These are phyloP conservation scores for Raja brachyura DNA, from an alignment of 2,113 vertebrate genomes.

Conservation along the genomic window DNA sequence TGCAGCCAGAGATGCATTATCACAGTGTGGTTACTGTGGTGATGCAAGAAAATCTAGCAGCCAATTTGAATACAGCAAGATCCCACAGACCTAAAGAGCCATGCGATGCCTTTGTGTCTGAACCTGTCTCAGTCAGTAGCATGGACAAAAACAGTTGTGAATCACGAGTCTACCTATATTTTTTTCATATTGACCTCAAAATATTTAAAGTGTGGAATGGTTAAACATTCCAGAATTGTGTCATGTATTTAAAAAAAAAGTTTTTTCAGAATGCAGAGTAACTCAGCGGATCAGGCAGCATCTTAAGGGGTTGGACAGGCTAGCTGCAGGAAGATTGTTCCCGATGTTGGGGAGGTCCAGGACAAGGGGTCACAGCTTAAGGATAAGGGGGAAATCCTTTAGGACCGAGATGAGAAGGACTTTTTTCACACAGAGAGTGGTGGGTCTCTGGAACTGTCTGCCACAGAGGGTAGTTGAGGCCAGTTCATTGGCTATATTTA, in stretches of 20 bases:
- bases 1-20: background rate
- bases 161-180: background rate
- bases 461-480: too few species aligned
- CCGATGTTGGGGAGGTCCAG: too few species aligned
- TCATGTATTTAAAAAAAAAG: background rate
- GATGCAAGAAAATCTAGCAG: background rate
- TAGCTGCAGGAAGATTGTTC: too few species aligned
- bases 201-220: background rate
- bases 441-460: too few species aligned
- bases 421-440: too few species aligned
- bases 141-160: background rate
- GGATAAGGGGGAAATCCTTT: too few species aligned
- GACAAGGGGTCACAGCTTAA: too few species aligned
- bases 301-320: too few species aligned
- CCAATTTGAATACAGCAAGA: background rate
- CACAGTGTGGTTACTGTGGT: background rate
- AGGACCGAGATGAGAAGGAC: too few species aligned
- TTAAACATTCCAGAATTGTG: background rate
- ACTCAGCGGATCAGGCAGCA: too few species aligned
- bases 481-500: too few species aligned
- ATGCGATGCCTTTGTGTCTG: background rate
- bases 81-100: background rate
- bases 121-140: background rate
- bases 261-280: too few species aligned
- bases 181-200: background rate